A percentile compares a stretch with the other conserved stretches of the same genome.
phyloP scores from a whole-genome alignment of 2,888 invertebrate genomes.

The Athripsodes cinereus region DNA sequence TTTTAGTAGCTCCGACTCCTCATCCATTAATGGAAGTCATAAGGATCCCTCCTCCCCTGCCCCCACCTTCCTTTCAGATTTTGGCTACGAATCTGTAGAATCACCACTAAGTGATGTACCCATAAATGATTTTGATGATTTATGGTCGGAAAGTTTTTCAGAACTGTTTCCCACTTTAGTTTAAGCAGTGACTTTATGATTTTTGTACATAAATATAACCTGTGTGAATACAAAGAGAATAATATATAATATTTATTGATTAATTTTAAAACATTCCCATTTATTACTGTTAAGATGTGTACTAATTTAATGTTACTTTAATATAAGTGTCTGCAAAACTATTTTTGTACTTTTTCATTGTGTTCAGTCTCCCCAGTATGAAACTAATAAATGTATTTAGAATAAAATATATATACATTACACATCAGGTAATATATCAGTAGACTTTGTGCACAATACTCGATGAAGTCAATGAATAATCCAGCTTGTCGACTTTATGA shows the following conservation, averaged over 20 bases:
- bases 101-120: slow-evolving; percentile 47
- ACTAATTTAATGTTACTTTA: background rate
- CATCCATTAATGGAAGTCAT: slow-evolving; percentile 38
- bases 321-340: background rate
- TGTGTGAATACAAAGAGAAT: background rate
- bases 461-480: too few species aligned
- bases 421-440: too few species aligned
- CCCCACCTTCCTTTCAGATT: slow-evolving; percentile 43
- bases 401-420: too few species aligned
- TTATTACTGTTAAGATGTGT: background rate
- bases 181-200: slow-evolving; percentile 34
- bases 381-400: too few species aligned
- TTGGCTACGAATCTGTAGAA: slow-evolving; percentile 46
- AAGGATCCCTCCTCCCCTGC: slow-evolving; percentile 42
- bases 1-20: slow-evolving; percentile 33
- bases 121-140: slow-evolving; percentile 50
- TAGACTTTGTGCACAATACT: too few species aligned
- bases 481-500: too few species aligned
- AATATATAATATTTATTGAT: background rate
- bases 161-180: slow-evolving; percentile 72
- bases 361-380: too few species aligned
- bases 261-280: background rate
- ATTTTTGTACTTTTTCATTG: too few species aligned
- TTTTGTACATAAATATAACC: background rate
- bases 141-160: slow-evolving; percentile 70